Evolutionary conservation across 2,797 vertebrate species (phyloP).

Genomic region (Taeniopygia guttata): DNA sequence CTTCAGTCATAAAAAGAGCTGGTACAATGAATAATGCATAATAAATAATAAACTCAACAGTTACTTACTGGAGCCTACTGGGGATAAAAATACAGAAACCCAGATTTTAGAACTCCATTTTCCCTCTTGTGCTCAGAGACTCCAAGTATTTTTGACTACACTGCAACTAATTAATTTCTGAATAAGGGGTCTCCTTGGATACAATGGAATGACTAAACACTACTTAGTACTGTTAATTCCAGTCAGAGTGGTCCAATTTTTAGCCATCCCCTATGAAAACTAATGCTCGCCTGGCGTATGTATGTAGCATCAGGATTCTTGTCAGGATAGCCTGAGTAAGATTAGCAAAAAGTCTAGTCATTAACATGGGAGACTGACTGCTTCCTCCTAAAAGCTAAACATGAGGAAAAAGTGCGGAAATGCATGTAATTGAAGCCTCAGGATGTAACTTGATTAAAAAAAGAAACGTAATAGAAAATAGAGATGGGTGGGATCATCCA

Average conservation of each 20-base stretch:
- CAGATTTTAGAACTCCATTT: background rate
- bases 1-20: conserved; percentile 31
- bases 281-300: background rate
- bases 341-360: background rate
- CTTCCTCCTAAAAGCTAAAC: background rate
- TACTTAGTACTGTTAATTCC: background rate
- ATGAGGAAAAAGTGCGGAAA: background rate
- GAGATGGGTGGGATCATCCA: background rate
- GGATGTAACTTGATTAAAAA: conserved; percentile 2
- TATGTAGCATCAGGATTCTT: background rate
- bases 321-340: background rate
- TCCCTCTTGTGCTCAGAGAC: background rate
- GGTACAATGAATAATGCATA: background rate
- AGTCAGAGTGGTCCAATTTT: background rate
- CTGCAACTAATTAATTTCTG: background rate
- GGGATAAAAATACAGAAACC: background rate
- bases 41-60: background rate
- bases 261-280: background rate
- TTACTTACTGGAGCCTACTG: background rate
- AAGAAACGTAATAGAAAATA: background rate
- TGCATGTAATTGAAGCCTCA: background rate
- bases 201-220: background rate
- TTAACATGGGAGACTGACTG: background rate
- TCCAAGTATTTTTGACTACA: background rate
- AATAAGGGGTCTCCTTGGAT: background rate